These are phyloP conservation scores for Myanophis thanlyinensis DNA, from an alignment of 2,113 vertebrate species.

Conservation along the genomic window DNA sequence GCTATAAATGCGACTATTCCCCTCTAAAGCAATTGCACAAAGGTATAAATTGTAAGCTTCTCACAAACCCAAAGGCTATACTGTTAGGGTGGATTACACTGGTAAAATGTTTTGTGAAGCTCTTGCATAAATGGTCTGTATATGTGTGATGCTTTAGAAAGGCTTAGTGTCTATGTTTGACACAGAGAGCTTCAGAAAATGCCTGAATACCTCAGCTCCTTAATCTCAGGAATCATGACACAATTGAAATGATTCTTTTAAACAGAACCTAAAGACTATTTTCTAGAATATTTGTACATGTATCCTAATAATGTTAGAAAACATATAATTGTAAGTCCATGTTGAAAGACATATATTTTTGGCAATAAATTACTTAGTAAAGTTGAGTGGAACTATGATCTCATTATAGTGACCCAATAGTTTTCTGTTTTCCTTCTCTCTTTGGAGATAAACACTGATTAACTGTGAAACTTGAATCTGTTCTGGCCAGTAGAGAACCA, in stretches of 20 bases:
- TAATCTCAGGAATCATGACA: conserved; percentile 5
- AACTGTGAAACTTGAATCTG: background rate
- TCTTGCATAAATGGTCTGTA: background rate
- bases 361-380: background rate
- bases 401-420: background rate
- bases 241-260: conserved; percentile 15
- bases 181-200: conserved; percentile 18
- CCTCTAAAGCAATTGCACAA: background rate
- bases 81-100: background rate
- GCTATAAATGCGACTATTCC: background rate
- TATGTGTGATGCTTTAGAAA: accelerated
- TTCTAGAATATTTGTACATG: conserved; percentile 18
- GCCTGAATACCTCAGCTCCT: background rate
- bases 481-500: background rate
- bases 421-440: background rate
- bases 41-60: background rate
- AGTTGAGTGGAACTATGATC: background rate
- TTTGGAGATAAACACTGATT: background rate
- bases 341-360: conserved; percentile 4
- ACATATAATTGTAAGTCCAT: conserved; percentile 21
- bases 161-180: background rate
- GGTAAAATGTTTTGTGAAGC: background rate
- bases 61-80: background rate
- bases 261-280: conserved; percentile 12
- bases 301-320: conserved; percentile 12